These are phyloP conservation scores for Aegithalos caudatus DNA, from an alignment of 2,113 vertebrate species.

Conservation along the genomic window DNA sequence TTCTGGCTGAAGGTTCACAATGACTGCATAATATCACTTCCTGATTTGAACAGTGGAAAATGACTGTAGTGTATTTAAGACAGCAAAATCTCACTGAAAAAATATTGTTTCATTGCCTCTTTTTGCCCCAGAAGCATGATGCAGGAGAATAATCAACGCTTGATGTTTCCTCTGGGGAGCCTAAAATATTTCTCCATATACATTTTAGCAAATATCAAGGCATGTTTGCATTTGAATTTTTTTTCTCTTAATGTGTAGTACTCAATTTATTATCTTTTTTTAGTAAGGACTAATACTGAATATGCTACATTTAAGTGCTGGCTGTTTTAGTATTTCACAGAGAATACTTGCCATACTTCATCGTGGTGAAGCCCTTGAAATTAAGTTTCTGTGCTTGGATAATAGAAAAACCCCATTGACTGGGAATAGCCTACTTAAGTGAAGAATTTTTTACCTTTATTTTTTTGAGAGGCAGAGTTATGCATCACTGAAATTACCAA, in stretches of 20 bases:
- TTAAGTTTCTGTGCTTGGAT: background rate
- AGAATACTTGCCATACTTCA: fast-evolving
- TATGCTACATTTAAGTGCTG: too few relatives aligned
- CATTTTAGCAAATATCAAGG: background rate
- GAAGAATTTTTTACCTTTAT: background rate
- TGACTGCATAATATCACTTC: fast-evolving
- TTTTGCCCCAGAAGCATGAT: background rate
- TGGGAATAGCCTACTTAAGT: too few relatives aligned
- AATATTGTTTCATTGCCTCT: fast-evolving
- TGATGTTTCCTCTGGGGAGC: background rate
- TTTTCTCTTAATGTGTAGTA: fast-evolving
- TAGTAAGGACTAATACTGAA: background rate
- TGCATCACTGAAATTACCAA: background rate
- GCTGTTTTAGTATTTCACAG: background rate
- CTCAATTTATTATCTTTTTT: background rate
- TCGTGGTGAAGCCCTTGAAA: background rate
- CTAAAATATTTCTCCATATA: fast-evolving
- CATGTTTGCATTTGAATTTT: background rate
- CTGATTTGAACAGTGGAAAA: background rate
- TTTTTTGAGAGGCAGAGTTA: background rate
- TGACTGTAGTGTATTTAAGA: background rate
- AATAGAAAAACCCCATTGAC: background rate
- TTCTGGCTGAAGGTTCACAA: background rate
- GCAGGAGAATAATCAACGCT: background rate
- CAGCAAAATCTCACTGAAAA: background rate